Percentiles rank a stretch among this genome's conserved stretches.
phyloP scores from a whole-genome alignment of 1,140 invertebrate species.

The Pseudoatta argentina region DNA sequence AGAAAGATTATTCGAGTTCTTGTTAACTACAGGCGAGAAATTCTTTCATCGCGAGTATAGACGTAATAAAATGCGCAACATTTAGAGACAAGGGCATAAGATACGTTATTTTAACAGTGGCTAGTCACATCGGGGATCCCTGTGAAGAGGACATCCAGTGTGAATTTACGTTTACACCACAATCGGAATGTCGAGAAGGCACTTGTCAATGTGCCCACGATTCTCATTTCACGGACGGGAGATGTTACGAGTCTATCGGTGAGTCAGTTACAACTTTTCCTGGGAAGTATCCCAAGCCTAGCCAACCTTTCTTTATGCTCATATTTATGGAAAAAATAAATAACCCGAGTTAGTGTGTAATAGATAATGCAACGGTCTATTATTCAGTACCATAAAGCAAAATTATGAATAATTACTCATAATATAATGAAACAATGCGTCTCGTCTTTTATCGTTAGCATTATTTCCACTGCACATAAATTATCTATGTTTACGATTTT shows the following conservation, averaged over 20 bases:
- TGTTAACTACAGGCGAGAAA: background rate
- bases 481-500: background rate
- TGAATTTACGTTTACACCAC: constrained; percentile 79
- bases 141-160: constrained; percentile 80
- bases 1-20: background rate
- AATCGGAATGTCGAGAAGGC: constrained; percentile 79
- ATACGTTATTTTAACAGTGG: constrained; percentile 72
- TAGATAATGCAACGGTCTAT: constrained; percentile 1
- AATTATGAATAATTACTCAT: background rate
- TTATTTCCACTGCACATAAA: background rate
- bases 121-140: constrained; percentile 77
- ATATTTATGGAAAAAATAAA: constrained; percentile 48
- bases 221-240: constrained; percentile 75
- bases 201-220: constrained; percentile 80
- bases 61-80: background rate
- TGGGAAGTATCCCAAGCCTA: constrained; percentile 10
- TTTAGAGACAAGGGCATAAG: background rate
- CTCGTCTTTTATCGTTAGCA: background rate
- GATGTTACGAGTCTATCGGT: constrained; percentile 82
- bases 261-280: constrained; percentile 56
- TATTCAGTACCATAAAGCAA: background rate
- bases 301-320: background rate
- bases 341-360: constrained; percentile 1
- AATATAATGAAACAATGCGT: background rate
- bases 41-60: background rate